phyloP scores from a whole-genome alignment of 2,888 invertebrate species.

The Platycheirus albimanus region DNA sequence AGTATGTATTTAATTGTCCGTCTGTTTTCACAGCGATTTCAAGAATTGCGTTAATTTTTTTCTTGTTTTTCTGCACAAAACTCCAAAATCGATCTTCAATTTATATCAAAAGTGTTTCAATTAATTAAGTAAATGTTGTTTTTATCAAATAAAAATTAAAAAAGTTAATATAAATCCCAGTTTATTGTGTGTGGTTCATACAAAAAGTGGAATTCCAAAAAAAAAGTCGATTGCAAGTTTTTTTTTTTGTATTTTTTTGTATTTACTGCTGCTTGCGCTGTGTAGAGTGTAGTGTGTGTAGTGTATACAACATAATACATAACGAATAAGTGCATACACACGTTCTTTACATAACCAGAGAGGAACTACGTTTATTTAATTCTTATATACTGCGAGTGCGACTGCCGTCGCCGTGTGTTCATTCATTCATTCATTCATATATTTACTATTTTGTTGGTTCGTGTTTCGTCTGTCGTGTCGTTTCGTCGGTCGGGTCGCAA shows the following conservation, averaged over 20 bases:
- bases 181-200: slow-evolving; percentile 25
- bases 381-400: slow-evolving; percentile 66
- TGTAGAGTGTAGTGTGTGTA: too few species aligned
- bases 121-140: slow-evolving; percentile 24
- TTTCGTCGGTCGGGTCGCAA: slow-evolving; percentile 49
- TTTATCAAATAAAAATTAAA: not conserved
- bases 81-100: slow-evolving; percentile 23
- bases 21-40: slow-evolving; percentile 48
- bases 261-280: slow-evolving; percentile 7
- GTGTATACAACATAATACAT: too few species aligned
- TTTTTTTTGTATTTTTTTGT: slow-evolving; percentile 42
- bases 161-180: slow-evolving; percentile 31
- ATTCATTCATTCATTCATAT: slow-evolving; percentile 71
- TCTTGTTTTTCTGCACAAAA: slow-evolving; percentile 52
- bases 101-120: slow-evolving; percentile 54
- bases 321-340: slow-evolving; percentile 52
- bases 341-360: slow-evolving; percentile 65
- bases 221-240: slow-evolving; percentile 55
- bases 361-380: slow-evolving; percentile 60
- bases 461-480: too few species aligned
- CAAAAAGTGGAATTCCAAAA: slow-evolving; percentile 21
- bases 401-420: slow-evolving; percentile 35
- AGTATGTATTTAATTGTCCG: slow-evolving; percentile 63
- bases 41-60: slow-evolving; percentile 41
- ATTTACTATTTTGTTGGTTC: slow-evolving; percentile 51